Evolutionary conservation across 2,113 vertebrate species (phyloP).

Genomic region (Myanophis thanlyinensis): DNA sequence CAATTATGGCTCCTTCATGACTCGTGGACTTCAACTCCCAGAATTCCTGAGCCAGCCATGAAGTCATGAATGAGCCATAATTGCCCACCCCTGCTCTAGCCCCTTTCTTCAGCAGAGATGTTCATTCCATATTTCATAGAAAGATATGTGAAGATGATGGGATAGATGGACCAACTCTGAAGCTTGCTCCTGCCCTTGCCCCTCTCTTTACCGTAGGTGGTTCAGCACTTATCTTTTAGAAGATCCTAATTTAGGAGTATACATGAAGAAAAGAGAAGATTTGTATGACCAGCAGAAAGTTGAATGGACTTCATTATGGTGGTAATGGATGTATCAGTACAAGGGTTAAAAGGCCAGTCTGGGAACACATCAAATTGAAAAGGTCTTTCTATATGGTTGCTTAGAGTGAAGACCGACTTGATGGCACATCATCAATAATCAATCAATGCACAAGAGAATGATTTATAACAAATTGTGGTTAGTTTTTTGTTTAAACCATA

Average conservation of each 20-base stretch:
- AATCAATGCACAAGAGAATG: not conserved
- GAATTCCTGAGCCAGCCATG: too few species aligned
- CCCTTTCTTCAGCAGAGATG: not conserved
- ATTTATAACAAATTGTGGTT: not conserved
- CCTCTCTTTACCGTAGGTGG: not conserved
- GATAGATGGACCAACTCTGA: not conserved
- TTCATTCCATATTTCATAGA: not conserved
- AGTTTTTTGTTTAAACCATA: not conserved
- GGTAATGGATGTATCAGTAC: not conserved
- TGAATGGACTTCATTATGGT: not conserved
- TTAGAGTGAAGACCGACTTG: not conserved
- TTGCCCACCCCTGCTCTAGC: too few species aligned
- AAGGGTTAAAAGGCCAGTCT: not conserved
- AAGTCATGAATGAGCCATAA: too few species aligned
- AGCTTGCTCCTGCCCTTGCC: not conserved
- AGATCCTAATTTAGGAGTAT: too few species aligned
- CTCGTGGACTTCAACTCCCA: too few species aligned
- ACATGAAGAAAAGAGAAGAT: not conserved
- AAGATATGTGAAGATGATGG: not conserved
- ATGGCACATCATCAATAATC: not conserved
- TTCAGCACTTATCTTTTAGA: not conserved
- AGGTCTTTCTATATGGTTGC: not conserved
- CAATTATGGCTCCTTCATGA: too few species aligned
- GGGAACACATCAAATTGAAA: not conserved
- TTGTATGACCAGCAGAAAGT: not conserved